Base-by-base conservation (phyloP, 1,140 invertebrate species). In the Phymastichus coffea region DNA sequence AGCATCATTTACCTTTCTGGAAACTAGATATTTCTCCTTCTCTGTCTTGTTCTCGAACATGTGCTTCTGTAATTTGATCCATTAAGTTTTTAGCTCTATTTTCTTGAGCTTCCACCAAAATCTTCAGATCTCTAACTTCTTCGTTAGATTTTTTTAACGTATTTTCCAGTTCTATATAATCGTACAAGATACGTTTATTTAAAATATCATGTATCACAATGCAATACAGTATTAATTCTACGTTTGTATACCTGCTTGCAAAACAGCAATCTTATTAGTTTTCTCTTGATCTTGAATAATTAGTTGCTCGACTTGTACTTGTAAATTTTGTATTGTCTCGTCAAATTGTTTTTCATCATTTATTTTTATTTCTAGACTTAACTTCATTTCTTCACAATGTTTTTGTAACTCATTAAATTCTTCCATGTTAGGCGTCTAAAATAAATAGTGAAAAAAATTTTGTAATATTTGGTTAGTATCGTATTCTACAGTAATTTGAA, bases 181-280 rank as follows among this genome's bases (percentile, higher is more conserved):
- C n/a, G n/a, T n/a, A n/a, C n/a, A n/a, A n/a, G n/a, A n/a, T n/a
- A n/a, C n/a, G n/a, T n/a, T n/a, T n/a, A n/a, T n/a, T n/a, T n/a
- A n/a, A n/a, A n/a, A n/a, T n/a, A n/a, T n/a, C n/a, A n/a, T n/a
- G n/a, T n/a, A n/a, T n/a, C n/a, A n/a, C n/a, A n/a, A n/a, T n/a
- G n/a, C n/a, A n/a, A n/a, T n/a, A n/a, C n/a, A n/a, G n/a, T n/a
- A n/a, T n/a, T n/a, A n/a, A n/a, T n/a, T n/a, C n/a, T n/a, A n/a
- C n/a, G n/a, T n/a, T n/a, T 37, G 43, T 12, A 26, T 22, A 62
- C 51, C 61, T 14, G 56, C 57, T 26, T 70, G 65, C 20, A 70
- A 57, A n/a, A 43, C 40, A 15, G 7, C 17, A 19, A 66, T 69
- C n/a, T 63, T 59, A 7, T 17, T 19, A 51, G 63, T 57, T 47